These are phyloP conservation scores for Lepus oiostolus DNA, from an alignment of 2,797 vertebrate genomes.

Conservation along the genomic window DNA sequence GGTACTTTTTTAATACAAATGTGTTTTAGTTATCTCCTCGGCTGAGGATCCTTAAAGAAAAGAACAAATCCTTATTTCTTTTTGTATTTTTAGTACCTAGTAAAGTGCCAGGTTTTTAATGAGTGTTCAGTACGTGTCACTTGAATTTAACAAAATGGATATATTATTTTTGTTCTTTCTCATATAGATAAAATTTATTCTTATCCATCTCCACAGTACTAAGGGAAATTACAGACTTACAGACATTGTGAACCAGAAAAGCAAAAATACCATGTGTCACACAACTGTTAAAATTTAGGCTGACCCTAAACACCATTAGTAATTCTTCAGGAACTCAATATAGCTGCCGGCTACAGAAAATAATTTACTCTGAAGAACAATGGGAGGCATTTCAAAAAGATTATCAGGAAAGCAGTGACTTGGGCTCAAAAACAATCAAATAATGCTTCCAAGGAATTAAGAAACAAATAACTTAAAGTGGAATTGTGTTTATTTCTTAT, in stretches of 20 bases:
- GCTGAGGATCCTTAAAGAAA: not conserved
- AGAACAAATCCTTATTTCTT: not conserved
- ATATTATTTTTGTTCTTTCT: not conserved
- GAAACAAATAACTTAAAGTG: constrained; percentile 60
- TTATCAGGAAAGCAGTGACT: constrained; percentile 70
- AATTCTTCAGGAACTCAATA: constrained; percentile 81
- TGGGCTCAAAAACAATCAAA: constrained; percentile 71
- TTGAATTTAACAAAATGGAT: not conserved
- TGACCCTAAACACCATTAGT: constrained; percentile 79
- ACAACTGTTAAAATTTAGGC: constrained; percentile 42
- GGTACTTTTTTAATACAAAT: not conserved
- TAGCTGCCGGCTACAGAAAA: constrained; percentile 79
- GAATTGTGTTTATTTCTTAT: constrained; percentile 41
- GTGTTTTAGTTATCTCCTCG: not conserved
- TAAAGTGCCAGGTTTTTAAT: not conserved
- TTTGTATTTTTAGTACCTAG: not conserved
- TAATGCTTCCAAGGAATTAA: constrained; percentile 55
- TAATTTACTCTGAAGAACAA: constrained; percentile 81
- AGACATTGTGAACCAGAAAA: not conserved
- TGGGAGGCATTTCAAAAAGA: constrained; percentile 58
- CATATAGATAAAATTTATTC: not conserved
- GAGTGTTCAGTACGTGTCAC: not conserved
- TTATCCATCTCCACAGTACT: not conserved
- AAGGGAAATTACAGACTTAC: constrained; percentile 39
- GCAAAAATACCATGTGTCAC: not conserved